phyloP scores from a whole-genome alignment of 2,888 invertebrate species.

The Muscina levida region DNA sequence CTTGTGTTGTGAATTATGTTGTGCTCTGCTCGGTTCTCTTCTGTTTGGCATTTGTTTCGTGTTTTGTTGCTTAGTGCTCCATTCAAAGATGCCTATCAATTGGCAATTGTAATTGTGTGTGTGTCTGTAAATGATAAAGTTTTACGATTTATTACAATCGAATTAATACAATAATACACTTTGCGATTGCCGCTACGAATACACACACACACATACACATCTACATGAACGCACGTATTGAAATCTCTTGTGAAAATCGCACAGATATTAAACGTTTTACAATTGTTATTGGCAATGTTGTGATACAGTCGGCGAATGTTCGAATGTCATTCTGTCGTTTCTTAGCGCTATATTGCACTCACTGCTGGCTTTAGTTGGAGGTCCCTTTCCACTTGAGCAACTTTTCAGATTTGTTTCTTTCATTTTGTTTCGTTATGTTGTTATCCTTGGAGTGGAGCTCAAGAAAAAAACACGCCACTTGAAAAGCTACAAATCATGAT shows the following conservation, averaged over 20 bases:
- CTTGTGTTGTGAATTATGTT: constrained; percentile 32
- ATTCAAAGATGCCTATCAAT: constrained; percentile 44
- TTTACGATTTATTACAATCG: constrained; percentile 46
- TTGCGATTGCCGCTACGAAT: background rate
- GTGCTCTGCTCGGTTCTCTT: constrained; percentile 8
- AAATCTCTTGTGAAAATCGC: too few relatives aligned
- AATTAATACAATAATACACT: constrained; percentile 41
- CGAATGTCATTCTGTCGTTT: too few relatives aligned
- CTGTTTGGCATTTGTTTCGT: constrained; percentile 4
- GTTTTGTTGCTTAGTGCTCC: background rate
- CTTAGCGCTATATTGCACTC: too few relatives aligned
- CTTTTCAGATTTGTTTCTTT: constrained; percentile 33
- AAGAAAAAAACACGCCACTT: background rate
- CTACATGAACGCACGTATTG: too few relatives aligned
- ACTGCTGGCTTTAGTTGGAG: too few relatives aligned
- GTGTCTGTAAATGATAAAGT: constrained; percentile 15
- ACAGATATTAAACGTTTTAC: background rate
- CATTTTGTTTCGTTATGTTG: background rate
- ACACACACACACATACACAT: background rate
- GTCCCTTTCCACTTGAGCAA: constrained; percentile 34
- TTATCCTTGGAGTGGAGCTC: background rate
- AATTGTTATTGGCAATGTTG: constrained; percentile 5
- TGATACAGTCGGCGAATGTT: too few relatives aligned
- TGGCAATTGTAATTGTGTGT: constrained; percentile 11
- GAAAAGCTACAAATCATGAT: constrained; percentile 42